Percentiles rank a stretch among this genome's conserved stretches.
Conservation (phyloP, 2,888 invertebrate genomes). For the Drosophila falleni region DNA sequence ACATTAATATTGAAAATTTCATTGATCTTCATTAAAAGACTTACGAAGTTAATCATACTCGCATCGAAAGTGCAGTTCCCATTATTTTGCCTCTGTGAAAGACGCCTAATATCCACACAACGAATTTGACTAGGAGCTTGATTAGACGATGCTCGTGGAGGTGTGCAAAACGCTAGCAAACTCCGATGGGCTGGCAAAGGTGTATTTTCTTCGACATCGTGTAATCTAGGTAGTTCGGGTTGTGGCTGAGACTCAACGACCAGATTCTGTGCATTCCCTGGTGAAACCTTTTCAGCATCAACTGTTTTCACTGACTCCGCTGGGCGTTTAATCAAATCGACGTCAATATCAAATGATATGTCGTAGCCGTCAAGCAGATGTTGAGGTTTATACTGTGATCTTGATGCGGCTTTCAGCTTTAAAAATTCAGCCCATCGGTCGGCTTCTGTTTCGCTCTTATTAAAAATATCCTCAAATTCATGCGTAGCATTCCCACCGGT, state of each 20-base stretch:
- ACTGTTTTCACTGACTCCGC: neutral
- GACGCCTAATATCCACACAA: neutral
- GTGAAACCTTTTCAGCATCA: neutral
- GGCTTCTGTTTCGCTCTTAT: neutral
- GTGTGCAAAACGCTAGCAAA: neutral
- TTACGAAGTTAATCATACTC: slow-evolving; percentile 19
- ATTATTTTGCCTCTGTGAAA: neutral
- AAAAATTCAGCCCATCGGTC: slow-evolving; percentile 31
- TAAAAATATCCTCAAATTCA: slow-evolving; percentile 43
- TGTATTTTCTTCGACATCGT: neutral
- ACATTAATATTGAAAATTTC: neutral
- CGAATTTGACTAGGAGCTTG: neutral
- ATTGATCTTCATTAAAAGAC: neutral
- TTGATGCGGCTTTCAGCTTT: slow-evolving; percentile 16
- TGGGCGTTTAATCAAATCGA: slow-evolving; percentile 35
- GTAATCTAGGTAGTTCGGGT: neutral
- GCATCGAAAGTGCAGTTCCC: neutral
- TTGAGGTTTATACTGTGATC: neutral
- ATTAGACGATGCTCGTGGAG: neutral
- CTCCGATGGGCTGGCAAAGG: neutral
- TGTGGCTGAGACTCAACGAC: slow-evolving; percentile 22
- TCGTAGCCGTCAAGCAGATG: slow-evolving; percentile 23
- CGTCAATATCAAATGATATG: slow-evolving; percentile 47
- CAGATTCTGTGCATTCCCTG: neutral
- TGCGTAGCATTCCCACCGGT: slow-evolving; percentile 28